Evolutionary conservation across 2,888 invertebrate genomes (phyloP).

Genomic region (Mamestra brassicae): DNA sequence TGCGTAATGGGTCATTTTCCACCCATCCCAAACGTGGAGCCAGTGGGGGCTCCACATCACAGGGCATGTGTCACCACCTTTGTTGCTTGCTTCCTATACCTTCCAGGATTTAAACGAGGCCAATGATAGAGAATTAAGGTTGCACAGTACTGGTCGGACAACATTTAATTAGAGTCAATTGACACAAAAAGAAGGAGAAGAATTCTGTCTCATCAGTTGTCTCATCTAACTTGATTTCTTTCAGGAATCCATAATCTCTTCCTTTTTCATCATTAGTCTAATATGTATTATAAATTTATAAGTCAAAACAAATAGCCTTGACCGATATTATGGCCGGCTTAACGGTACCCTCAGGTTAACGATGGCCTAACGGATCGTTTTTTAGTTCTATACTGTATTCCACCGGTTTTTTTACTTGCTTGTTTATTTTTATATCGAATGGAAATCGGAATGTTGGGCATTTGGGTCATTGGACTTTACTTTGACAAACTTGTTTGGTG

Average conservation of each 20-base stretch:
- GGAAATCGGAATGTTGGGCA: slow-evolving; percentile 39
- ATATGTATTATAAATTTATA: neutral
- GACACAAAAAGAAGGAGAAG: no score
- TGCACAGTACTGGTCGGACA: no score
- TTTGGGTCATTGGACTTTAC: slow-evolving; percentile 46
- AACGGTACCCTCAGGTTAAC: slow-evolving; percentile 68
- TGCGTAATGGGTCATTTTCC: no score
- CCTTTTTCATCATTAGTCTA: slow-evolving; percentile 3
- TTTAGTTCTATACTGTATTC: slow-evolving; percentile 39
- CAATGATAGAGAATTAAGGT: no score
- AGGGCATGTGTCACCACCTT: no score
- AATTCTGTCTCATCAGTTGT: no score
- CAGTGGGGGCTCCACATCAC: no score
- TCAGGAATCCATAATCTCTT: neutral
- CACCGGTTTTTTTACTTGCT: slow-evolving; percentile 37
- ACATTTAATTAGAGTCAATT: no score
- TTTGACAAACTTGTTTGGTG: slow-evolving; percentile 18
- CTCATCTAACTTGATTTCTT: neutral
- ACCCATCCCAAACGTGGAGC: no score
- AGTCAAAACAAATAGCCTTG: slow-evolving; percentile 41
- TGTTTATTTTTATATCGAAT: slow-evolving; percentile 51
- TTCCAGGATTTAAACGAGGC: no score
- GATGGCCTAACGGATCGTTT: slow-evolving; percentile 69
- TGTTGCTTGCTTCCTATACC: no score
- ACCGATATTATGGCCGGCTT: slow-evolving; percentile 47